Percentiles rank a stretch among this genome's conserved stretches.
Conservation (phyloP, 2,797 vertebrate genomes). For the Aldrovandia affinis region DNA sequence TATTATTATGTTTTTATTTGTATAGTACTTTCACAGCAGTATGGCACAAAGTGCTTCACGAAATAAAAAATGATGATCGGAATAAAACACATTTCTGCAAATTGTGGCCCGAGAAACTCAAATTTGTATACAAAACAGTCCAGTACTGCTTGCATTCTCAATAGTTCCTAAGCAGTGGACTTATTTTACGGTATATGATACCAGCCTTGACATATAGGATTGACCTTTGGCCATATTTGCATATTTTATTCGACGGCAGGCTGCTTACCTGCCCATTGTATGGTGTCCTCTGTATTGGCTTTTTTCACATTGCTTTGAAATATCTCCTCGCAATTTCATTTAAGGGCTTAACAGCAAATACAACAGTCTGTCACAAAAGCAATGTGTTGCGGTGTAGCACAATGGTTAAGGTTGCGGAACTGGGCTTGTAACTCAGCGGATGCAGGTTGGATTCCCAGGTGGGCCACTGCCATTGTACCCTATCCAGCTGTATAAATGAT, state of each 20-base stretch:
- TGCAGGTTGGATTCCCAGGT: no score
- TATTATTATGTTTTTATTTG: no score
- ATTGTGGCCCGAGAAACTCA: neutral
- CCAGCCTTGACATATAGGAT: neutral
- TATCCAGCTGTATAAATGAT: no score
- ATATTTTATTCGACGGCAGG: neutral
- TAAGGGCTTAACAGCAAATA: no score
- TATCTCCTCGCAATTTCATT: neutral
- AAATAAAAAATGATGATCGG: no score
- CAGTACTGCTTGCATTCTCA: neutral
- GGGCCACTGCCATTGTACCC: no score
- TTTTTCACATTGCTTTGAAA: neutral
- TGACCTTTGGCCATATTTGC: neutral
- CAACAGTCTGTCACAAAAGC: no score
- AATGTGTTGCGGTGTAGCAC: no score
- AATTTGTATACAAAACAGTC: neutral
- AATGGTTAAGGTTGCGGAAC: no score
- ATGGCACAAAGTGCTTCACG: no score
- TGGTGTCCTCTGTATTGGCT: neutral
- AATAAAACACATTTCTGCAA: neutral
- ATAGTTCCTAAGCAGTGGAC: neutral
- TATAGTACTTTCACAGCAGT: no score
- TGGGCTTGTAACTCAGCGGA: no score
- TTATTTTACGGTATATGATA: neutral
- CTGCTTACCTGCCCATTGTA: neutral